phyloP scores from a whole-genome alignment of 2,888 invertebrate genomes.

The Meloe dianella region DNA sequence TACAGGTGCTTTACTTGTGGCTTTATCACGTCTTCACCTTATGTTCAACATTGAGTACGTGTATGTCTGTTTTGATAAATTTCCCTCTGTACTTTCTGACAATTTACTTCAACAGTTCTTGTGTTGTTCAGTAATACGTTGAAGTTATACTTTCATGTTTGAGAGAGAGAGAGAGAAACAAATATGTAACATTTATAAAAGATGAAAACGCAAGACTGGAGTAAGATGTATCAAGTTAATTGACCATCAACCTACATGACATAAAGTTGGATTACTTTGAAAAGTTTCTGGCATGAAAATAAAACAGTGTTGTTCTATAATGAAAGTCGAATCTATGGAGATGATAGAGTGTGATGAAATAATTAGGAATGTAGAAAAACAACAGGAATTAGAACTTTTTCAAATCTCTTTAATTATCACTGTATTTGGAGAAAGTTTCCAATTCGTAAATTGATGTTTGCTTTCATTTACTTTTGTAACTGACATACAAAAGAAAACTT shows the following conservation, averaged over 20 bases:
- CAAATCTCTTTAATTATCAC: background rate
- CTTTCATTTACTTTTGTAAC: background rate
- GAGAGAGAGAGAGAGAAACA: background rate
- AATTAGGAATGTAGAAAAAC: background rate
- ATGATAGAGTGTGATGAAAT: background rate
- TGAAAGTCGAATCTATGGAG: background rate
- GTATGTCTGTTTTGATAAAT: background rate
- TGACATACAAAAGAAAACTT: too few relatives aligned
- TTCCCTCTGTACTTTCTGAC: background rate
- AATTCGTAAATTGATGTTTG: background rate
- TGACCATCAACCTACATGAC: constrained; percentile 5
- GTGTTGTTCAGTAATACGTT: background rate
- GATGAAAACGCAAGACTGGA: background rate
- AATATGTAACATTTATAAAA: background rate
- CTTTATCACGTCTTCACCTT: background rate
- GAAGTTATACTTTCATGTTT: background rate
- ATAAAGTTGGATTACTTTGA: background rate
- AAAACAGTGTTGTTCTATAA: background rate
- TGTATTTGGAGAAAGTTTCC: background rate
- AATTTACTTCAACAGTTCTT: constrained; percentile 6
- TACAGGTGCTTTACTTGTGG: background rate
- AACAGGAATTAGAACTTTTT: background rate
- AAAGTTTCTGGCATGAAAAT: background rate
- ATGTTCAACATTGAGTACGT: background rate
- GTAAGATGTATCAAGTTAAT: background rate